phyloP scores from a whole-genome alignment of 2,113 vertebrate species.

The Passer domesticus region DNA sequence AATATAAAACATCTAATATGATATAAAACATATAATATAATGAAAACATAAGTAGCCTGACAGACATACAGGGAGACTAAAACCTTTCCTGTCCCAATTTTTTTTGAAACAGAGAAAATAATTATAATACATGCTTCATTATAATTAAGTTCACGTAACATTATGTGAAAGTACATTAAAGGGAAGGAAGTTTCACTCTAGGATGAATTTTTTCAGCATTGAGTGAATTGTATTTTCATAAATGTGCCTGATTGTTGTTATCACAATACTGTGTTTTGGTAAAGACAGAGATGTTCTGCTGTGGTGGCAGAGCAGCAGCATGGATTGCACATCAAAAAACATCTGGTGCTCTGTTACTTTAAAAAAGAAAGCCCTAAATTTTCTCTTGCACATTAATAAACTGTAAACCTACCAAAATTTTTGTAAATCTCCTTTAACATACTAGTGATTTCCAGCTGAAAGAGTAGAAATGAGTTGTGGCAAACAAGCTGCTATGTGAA shows the following conservation, averaged over 20 bases:
- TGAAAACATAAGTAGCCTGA: neutral
- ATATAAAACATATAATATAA: too few relatives aligned
- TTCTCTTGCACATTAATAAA: neutral
- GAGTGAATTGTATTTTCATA: neutral
- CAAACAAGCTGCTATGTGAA: neutral
- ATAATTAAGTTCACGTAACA: neutral
- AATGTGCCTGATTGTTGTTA: neutral
- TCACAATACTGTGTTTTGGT: fast-evolving
- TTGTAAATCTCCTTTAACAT: neutral
- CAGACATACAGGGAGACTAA: neutral
- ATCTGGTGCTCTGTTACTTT: neutral
- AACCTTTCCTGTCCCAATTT: neutral
- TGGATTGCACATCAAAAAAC: neutral
- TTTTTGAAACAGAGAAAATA: neutral
- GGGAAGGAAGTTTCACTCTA: neutral
- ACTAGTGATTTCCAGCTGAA: neutral
- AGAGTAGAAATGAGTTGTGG: neutral
- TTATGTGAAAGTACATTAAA: neutral
- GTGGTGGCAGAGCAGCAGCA: neutral
- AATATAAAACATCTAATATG: too few relatives aligned
- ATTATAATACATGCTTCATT: neutral
- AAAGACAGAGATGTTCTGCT: neutral
- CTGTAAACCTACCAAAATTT: neutral
- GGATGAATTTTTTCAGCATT: neutral
- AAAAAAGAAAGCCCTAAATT: neutral